Evolutionary conservation across 2,113 vertebrate genomes (phyloP).

Genomic region (Tachuris rubrigastra): DNA sequence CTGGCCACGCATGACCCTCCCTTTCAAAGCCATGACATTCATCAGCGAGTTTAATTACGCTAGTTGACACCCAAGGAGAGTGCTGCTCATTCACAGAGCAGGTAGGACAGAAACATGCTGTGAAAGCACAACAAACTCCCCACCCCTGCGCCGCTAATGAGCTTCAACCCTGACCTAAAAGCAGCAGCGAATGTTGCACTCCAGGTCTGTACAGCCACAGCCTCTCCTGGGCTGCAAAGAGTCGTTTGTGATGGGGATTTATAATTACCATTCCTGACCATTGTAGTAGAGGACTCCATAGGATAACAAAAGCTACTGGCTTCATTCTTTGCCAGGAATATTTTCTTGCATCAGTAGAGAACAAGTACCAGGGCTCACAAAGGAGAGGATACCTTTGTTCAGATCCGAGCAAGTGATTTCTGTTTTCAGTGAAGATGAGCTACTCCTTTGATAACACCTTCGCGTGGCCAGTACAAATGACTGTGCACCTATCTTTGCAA

Average conservation of each 20-base stretch:
- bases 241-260: accelerated
- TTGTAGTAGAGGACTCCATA: background rate
- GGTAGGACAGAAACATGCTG: conserved; percentile 7
- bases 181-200: background rate
- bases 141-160: background rate
- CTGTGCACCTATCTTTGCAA: background rate
- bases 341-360: background rate
- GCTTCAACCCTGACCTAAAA: conserved; percentile 32
- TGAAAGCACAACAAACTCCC: conserved; percentile 6
- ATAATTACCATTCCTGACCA: background rate
- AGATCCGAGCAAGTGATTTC: background rate
- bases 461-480: background rate
- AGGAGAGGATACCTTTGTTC: background rate
- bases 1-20: background rate
- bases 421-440: background rate
- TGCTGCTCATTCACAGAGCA: background rate
- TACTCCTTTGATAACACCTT: background rate
- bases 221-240: background rate
- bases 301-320: background rate
- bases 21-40: background rate
- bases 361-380: background rate
- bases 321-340: background rate
- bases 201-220: background rate
- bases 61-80: background rate
- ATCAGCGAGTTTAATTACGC: background rate